Evolutionary conservation across 37 sponge, comb jelly and placozoan genomes (phyloP).

Genomic region (Beroe forskalii): DNA sequence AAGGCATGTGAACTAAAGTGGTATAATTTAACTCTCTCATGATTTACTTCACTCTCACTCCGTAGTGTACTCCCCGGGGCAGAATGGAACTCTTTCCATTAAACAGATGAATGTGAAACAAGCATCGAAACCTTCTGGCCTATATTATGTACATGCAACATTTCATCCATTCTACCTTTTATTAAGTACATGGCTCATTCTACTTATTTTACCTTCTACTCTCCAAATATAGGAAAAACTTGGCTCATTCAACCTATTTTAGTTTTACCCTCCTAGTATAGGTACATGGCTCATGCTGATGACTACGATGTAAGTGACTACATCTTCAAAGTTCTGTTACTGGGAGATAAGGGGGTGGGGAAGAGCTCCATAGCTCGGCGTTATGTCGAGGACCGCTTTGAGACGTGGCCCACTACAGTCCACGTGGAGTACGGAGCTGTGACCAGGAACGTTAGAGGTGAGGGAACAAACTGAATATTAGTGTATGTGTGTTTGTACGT

Average conservation of each 20-base stretch:
- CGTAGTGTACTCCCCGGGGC: too few relatives aligned
- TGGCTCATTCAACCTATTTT: background rate
- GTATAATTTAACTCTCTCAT: too few relatives aligned
- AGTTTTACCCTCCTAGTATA: too few relatives aligned
- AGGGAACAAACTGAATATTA: too few relatives aligned
- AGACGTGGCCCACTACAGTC: conserved; percentile 29
- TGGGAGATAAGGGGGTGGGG: conserved; percentile 57
- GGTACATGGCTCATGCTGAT: conserved; percentile 53
- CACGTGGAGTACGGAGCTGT: conserved; percentile 9
- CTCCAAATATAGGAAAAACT: too few relatives aligned
- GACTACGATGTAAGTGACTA: conserved; percentile 46
- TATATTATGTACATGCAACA: background rate
- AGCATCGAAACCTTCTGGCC: background rate
- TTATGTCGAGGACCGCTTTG: conserved; percentile 8
- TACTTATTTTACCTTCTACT: background rate
- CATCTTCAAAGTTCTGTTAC: conserved; percentile 50
- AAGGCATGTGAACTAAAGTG: too few relatives aligned
- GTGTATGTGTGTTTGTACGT: too few relatives aligned
- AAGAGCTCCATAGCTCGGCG: conserved; percentile 52
- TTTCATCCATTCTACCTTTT: background rate
- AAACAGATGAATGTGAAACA: background rate
- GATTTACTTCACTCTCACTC: too few relatives aligned
- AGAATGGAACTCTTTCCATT: background rate
- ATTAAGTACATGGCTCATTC: background rate
- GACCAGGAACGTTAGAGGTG: background rate